These are phyloP conservation scores for human DNA, from an alignment of 2,113 vertebrate species.

Conservation along the genomic window DNA sequence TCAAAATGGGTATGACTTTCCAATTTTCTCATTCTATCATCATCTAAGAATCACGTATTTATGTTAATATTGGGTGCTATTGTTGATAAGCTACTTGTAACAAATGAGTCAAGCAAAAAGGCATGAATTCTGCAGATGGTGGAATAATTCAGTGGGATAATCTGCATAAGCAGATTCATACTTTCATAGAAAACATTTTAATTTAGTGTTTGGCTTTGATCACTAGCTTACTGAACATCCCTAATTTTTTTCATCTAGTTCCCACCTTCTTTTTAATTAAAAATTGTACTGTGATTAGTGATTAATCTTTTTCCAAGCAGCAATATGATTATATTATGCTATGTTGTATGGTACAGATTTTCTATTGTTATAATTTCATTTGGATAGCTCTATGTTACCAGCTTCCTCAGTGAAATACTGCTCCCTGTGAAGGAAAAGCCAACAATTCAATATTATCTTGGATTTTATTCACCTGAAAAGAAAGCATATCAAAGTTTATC, in stretches of 20 bases:
- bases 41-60: constrained; percentile 23
- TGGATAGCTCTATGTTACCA: background rate
- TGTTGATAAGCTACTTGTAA: constrained; percentile 70
- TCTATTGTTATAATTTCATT: background rate
- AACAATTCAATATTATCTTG: background rate
- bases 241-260: constrained; percentile 66
- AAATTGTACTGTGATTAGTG: constrained; percentile 63
- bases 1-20: constrained; percentile 10
- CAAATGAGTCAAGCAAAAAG: constrained; percentile 54
- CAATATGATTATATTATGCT: constrained; percentile 22
- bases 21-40: background rate
- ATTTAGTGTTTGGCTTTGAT: constrained; percentile 76
- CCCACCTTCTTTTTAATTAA: constrained; percentile 74
- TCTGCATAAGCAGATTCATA: constrained; percentile 78
- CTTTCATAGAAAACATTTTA: constrained; percentile 77
- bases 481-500: background rate
- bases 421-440: background rate
- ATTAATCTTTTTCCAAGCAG: constrained; percentile 63
- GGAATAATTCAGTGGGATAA: constrained; percentile 73
- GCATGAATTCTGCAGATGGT: constrained; percentile 72
- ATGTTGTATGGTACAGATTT: constrained; percentile 33
- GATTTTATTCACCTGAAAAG: background rate
- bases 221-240: constrained; percentile 70
- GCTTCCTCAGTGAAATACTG: background rate
- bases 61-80: constrained; percentile 47